Conservation (phyloP, 2,888 invertebrate species). For the Allacma fusca region DNA sequence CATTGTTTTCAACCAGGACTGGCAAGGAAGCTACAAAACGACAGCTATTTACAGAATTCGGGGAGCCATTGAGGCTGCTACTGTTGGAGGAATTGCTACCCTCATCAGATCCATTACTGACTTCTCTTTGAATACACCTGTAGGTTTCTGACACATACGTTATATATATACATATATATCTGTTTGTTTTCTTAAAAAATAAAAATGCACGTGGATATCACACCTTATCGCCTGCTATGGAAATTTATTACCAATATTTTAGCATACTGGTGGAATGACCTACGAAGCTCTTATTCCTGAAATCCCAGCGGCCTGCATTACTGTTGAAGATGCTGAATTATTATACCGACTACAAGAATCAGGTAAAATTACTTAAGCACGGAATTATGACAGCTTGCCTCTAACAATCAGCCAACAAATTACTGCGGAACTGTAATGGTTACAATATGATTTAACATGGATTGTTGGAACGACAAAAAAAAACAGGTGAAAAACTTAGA, state of each 20-base stretch:
- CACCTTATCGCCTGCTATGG: no score
- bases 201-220: not conserved
- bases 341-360: constrained; percentile 72
- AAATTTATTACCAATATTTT: no score
- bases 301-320: constrained; percentile 80
- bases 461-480: no score
- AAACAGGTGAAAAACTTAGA: constrained; percentile 66
- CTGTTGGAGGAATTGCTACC: constrained; percentile 65
- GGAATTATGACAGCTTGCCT: not conserved
- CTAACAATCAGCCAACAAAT: not conserved
- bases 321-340: constrained; percentile 80
- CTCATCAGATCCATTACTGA: constrained; percentile 65
- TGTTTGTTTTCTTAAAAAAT: not conserved
- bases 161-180: no score
- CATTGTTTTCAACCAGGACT: constrained; percentile 58
- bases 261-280: constrained; percentile 61
- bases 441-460: no score
- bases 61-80: constrained; percentile 64
- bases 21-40: constrained; percentile 62
- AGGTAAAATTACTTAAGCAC: constrained; percentile 63
- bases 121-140: constrained; percentile 65
- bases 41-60: constrained; percentile 63
- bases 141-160: constrained; percentile 60
- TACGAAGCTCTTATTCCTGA: constrained; percentile 68
- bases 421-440: no score